These are phyloP conservation scores for Hassar affinis DNA, from an alignment of 2,113 vertebrate species.

Conservation along the genomic window DNA sequence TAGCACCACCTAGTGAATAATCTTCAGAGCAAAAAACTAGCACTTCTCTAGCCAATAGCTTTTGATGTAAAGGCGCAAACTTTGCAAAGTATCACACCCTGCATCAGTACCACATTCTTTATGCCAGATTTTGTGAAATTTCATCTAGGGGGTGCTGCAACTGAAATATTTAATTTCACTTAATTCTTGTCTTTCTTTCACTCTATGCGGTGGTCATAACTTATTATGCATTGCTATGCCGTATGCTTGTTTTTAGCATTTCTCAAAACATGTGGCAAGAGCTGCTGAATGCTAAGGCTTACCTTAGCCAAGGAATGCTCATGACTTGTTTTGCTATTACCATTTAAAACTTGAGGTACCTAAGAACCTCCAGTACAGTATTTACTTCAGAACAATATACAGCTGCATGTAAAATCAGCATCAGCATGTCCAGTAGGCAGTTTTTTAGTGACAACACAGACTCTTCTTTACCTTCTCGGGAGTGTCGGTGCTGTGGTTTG, in stretches of 20 bases:
- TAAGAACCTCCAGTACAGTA: not conserved
- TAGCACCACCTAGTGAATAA: no score
- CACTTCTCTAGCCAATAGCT: no score
- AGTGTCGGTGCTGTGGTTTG: slow-evolving; percentile 40
- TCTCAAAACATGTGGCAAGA: not conserved
- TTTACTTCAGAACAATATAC: not conserved
- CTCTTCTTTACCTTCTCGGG: slow-evolving; percentile 58
- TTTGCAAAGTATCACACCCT: no score
- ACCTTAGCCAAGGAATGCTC: not conserved
- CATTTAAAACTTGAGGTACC: not conserved
- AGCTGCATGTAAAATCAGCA: not conserved
- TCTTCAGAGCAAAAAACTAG: no score
- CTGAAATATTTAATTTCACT: no score
- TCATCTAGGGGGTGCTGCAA: no score
- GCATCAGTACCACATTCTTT: no score
- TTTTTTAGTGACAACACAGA: not conserved
- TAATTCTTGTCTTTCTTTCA: no score
- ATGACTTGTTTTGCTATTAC: not conserved
- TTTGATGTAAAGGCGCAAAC: no score
- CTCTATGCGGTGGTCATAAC: no score
- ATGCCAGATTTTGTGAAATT: no score
- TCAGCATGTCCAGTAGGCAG: not conserved
- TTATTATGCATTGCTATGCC: no score
- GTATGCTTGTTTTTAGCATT: not conserved
- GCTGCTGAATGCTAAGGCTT: not conserved